phyloP scores from a whole-genome alignment of 1,140 invertebrate genomes.

The Aphidius ervi region DNA sequence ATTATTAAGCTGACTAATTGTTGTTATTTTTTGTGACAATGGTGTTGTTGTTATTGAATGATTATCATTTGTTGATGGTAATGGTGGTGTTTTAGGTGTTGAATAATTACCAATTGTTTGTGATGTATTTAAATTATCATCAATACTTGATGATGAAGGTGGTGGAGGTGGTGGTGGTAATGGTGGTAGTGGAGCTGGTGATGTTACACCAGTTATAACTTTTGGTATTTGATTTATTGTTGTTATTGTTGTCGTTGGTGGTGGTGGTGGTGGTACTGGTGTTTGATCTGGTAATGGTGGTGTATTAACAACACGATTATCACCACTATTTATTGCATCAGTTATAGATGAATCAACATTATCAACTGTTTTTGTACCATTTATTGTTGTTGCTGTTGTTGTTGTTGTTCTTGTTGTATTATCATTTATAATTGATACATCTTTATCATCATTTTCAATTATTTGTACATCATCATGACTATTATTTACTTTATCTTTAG shows the following conservation, averaged over 20 bases:
- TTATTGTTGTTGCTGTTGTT: constrained; percentile 29
- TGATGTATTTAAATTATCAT: constrained; percentile 25
- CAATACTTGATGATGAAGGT: constrained; percentile 14
- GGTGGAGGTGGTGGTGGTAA: constrained; percentile 23
- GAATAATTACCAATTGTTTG: constrained; percentile 17
- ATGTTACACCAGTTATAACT: neutral
- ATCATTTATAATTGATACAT: constrained; percentile 30
- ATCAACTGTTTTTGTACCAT: constrained; percentile 49
- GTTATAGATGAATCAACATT: constrained; percentile 43
- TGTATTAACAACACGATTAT: constrained; percentile 20
- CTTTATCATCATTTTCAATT: constrained; percentile 45
- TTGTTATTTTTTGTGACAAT: constrained; percentile 25
- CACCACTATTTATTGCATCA: constrained; percentile 23
- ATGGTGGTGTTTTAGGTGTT: constrained; percentile 19
- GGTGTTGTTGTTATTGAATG: constrained; percentile 28
- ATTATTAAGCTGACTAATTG: constrained; percentile 24
- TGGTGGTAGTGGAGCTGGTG: constrained; percentile 22
- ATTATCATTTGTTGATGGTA: constrained; percentile 28
- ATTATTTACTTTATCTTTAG: constrained; percentile 45
- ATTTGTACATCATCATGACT: constrained; percentile 51
- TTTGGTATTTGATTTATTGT: constrained; percentile 18
- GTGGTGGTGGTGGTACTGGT: constrained; percentile 7
- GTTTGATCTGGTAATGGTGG: constrained; percentile 39
- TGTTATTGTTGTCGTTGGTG: constrained; percentile 23
- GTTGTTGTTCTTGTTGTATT: constrained; percentile 23